Evolutionary conservation across 2,888 invertebrate genomes (phyloP).

Genomic region (Coenonympha glycerion): DNA sequence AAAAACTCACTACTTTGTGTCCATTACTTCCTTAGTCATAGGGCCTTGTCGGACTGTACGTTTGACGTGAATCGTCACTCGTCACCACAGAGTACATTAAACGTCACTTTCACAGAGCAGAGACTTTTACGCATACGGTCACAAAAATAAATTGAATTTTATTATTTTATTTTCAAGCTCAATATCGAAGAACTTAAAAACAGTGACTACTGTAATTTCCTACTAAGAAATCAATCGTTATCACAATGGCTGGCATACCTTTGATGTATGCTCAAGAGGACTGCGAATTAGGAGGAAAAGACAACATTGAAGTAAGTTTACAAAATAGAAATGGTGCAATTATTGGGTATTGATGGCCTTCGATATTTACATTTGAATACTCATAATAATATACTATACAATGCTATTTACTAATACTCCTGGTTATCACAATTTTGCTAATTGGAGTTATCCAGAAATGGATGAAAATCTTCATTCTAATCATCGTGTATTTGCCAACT

Average conservation of each 20-base stretch:
- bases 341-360: conserved; percentile 25
- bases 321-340: conserved; percentile 15
- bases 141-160: too few relatives aligned
- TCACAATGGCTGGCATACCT: conserved; percentile 71
- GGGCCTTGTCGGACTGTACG: too few relatives aligned
- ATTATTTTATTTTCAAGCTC: conserved; percentile 2
- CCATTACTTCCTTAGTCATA: too few relatives aligned
- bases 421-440: too few relatives aligned
- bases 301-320: conserved; percentile 61
- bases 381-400: too few relatives aligned
- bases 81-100: too few relatives aligned
- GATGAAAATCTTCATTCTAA: too few relatives aligned
- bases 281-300: conserved; percentile 80
- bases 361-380: conserved; percentile 22
- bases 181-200: conserved; percentile 13
- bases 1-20: too few relatives aligned
- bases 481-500: too few relatives aligned
- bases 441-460: too few relatives aligned
- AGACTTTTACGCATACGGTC: too few relatives aligned
- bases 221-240: conserved; percentile 5
- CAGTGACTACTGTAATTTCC: background rate
- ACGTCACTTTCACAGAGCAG: conserved; percentile 25
- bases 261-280: conserved; percentile 79
- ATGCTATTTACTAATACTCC: background rate
- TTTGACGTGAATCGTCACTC: too few relatives aligned